These are phyloP conservation scores for Eupeodes latifasciatus DNA, from an alignment of 2,888 invertebrate genomes.

Conservation along the genomic window DNA sequence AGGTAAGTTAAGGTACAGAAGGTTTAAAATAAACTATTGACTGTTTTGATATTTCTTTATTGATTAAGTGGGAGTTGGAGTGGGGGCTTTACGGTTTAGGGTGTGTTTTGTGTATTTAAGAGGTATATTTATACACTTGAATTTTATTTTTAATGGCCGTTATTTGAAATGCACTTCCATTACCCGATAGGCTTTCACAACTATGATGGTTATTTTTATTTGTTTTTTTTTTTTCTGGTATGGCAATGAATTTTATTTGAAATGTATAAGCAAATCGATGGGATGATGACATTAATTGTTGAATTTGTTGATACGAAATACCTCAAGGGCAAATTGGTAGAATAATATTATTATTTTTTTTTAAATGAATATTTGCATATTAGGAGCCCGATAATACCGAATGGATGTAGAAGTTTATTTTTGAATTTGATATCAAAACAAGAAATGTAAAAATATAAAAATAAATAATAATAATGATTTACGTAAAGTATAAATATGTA, in stretches of 20 bases:
- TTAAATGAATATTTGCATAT: slow-evolving; percentile 2
- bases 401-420: background rate
- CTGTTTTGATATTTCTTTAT: background rate
- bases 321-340: slow-evolving; percentile 2
- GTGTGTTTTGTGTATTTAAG: slow-evolving; percentile 42
- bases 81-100: slow-evolving; percentile 1
- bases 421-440: slow-evolving; percentile 5
- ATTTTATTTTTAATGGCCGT: slow-evolving; percentile 8
- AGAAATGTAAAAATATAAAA: no score
- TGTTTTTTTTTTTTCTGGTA: background rate
- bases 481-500: no score
- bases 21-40: background rate
- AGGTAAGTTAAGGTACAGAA: no score
- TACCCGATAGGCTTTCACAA: slow-evolving; percentile 39
- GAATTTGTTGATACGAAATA: slow-evolving; percentile 11
- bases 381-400: background rate
- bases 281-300: slow-evolving; percentile 49
- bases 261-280: slow-evolving; percentile 32
- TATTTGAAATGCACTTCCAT: slow-evolving; percentile 61
- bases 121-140: slow-evolving; percentile 12
- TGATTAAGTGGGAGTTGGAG: background rate
- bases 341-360: background rate
- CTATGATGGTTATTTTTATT: slow-evolving; percentile 17
- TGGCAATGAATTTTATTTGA: slow-evolving; percentile 34
- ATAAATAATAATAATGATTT: no score